phyloP scores from a whole-genome alignment of 1,140 invertebrate genomes.

The Zaprionus capensis region DNA sequence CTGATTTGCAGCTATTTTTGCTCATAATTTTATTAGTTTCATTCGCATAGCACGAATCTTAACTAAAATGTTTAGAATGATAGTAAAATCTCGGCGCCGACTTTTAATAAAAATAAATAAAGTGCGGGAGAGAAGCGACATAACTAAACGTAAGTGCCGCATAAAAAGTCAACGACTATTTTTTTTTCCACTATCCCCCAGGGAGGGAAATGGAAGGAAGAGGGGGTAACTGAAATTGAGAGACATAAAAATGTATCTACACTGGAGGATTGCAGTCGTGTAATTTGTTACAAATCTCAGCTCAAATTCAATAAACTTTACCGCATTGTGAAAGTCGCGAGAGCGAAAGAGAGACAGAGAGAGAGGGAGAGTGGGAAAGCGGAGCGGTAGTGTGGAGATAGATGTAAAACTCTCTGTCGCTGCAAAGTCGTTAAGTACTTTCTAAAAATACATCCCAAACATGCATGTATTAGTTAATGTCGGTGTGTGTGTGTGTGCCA shows the following conservation, averaged over 20 bases:
- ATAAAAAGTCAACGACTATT: constrained; percentile 51
- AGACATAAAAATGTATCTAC: constrained; percentile 59
- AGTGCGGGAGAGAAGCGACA: constrained; percentile 16
- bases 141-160: constrained; percentile 51
- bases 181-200: not conserved
- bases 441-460: constrained; percentile 71
- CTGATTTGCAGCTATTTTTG: constrained; percentile 22
- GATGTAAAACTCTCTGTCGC: constrained; percentile 29
- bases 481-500: constrained; percentile 28
- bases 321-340: constrained; percentile 61
- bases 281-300: constrained; percentile 79
- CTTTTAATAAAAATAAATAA: constrained; percentile 35
- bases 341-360: not conserved
- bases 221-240: constrained; percentile 31
- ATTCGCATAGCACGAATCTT: constrained; percentile 21
- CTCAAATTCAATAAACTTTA: constrained; percentile 77
- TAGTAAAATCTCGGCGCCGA: constrained; percentile 47
- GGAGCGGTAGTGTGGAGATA: not conserved
- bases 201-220: not conserved
- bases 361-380: not conserved
- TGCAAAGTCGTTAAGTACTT: constrained; percentile 78
- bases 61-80: constrained; percentile 23
- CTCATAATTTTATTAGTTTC: constrained; percentile 12
- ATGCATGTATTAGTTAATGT: constrained; percentile 55
- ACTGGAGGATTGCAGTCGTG: constrained; percentile 62